A percentile compares a stretch with the other conserved stretches of the same genome.
phyloP scores from a whole-genome alignment of 1,140 invertebrate species.

The Dendrolimus punctatus region DNA sequence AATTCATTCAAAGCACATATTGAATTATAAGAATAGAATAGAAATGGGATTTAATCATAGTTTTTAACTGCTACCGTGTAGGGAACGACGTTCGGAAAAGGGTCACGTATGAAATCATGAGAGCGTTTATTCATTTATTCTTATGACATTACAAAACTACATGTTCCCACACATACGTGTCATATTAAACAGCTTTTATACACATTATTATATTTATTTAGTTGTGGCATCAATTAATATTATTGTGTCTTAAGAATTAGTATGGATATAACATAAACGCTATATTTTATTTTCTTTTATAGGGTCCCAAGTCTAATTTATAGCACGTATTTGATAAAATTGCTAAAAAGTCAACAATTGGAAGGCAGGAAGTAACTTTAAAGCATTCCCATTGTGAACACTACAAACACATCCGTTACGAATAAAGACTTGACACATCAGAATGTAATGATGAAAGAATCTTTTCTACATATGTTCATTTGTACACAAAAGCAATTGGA shows the following conservation, averaged over 20 bases:
- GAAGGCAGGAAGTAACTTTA: slow-evolving; percentile 39
- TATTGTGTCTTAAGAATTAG: neutral
- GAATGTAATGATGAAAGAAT: slow-evolving; percentile 32
- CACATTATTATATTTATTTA: slow-evolving; percentile 6
- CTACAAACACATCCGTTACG: slow-evolving; percentile 41
- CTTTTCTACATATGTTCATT: slow-evolving; percentile 32
- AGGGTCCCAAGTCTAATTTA: slow-evolving; percentile 40
- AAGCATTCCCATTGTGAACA: slow-evolving; percentile 29
- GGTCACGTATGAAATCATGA: slow-evolving; percentile 42
- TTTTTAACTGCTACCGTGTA: slow-evolving; percentile 44
- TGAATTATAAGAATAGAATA: slow-evolving; percentile 39
- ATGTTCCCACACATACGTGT: slow-evolving; percentile 4
- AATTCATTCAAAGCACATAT: slow-evolving; percentile 55
- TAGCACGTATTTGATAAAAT: slow-evolving; percentile 27
- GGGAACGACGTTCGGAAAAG: slow-evolving; percentile 29
- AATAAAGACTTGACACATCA: slow-evolving; percentile 35
- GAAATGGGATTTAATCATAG: slow-evolving; percentile 40
- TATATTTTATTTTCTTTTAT: neutral
- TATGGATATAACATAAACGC: neutral
- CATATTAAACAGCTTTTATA: slow-evolving; percentile 3
- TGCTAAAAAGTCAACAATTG: slow-evolving; percentile 35
- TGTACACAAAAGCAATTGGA: slow-evolving; percentile 35
- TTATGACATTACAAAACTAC: slow-evolving; percentile 14
- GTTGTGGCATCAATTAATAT: slow-evolving; percentile 1
- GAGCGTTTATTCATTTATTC: slow-evolving; percentile 14